Evolutionary conservation across 2,888 invertebrate genomes (phyloP).

Genomic region (Pomacea canaliculata): DNA sequence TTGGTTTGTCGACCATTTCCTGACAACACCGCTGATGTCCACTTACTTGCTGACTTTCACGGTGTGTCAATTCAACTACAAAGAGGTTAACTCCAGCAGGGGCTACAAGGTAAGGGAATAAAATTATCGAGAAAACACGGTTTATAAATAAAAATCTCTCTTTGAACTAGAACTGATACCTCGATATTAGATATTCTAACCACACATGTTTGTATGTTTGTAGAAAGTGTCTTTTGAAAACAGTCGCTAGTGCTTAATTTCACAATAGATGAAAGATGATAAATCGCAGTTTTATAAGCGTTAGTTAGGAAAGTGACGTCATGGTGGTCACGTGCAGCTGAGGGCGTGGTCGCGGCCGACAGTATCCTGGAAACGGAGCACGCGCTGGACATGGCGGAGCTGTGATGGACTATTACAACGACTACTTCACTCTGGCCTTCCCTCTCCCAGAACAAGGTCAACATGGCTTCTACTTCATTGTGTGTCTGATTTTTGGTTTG

Average conservation of each 20-base stretch:
- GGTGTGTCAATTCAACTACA: constrained; percentile 63
- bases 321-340: constrained; percentile 53
- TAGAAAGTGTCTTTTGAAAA: no score
- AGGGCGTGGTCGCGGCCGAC: constrained; percentile 72
- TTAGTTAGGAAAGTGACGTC: no score
- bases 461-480: background rate
- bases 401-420: constrained; percentile 66
- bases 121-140: no score
- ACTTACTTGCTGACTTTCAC: constrained; percentile 69
- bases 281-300: no score
- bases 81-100: constrained; percentile 9
- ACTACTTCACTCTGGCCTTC: constrained; percentile 69
- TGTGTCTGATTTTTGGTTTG: no score
- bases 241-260: no score
- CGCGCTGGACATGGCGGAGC: constrained; percentile 75
- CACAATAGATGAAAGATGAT: no score
- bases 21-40: constrained; percentile 78
- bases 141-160: no score
- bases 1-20: constrained; percentile 80
- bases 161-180: no score
- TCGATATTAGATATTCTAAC: no score
- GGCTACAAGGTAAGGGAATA: constrained; percentile 12
- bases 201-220: no score
- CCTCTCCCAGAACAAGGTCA: constrained; percentile 70
- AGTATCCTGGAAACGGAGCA: constrained; percentile 81